phyloP scores from a whole-genome alignment of 2,888 invertebrate species.

The Leptogaster cylindrica region DNA sequence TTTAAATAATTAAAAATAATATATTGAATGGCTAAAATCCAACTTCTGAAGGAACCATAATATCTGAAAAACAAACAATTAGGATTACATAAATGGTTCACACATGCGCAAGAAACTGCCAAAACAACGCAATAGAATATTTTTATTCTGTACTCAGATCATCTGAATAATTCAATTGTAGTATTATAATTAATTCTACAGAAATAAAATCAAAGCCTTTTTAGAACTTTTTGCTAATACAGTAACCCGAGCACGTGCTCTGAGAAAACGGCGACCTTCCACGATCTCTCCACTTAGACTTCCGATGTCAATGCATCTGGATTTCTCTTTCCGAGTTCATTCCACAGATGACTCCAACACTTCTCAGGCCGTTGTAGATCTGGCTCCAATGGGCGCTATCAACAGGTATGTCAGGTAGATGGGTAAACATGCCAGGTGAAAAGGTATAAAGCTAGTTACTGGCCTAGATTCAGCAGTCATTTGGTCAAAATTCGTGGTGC shows the following conservation, averaged over 20 bases:
- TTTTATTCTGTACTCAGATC: too few relatives aligned
- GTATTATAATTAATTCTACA: not conserved
- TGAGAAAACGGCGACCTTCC: constrained; percentile 10
- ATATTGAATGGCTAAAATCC: too few relatives aligned
- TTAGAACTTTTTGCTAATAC: not conserved
- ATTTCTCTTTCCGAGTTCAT: constrained; percentile 25
- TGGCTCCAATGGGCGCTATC: constrained; percentile 6
- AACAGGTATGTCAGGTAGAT: constrained; percentile 18
- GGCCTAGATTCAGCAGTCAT: constrained; percentile 32
- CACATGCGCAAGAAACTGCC: too few relatives aligned
- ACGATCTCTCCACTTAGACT: constrained; percentile 9
- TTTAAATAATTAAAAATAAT: too few relatives aligned
- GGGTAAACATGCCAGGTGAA: constrained; percentile 9
- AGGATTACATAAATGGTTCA: too few relatives aligned
- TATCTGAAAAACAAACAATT: too few relatives aligned
- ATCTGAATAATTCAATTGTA: too few relatives aligned
- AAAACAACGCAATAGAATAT: too few relatives aligned
- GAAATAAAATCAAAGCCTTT: not conserved
- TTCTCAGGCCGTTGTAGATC: not conserved
- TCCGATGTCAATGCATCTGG: constrained; percentile 17
- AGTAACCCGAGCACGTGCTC: constrained; percentile 4
- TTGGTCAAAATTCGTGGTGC: constrained; percentile 13
- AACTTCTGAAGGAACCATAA: too few relatives aligned
- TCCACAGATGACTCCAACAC: not conserved
- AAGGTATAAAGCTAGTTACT: constrained; percentile 35